Evolutionary conservation across 2,888 invertebrate genomes (phyloP).

Genomic region (Microdon myrmicae): DNA sequence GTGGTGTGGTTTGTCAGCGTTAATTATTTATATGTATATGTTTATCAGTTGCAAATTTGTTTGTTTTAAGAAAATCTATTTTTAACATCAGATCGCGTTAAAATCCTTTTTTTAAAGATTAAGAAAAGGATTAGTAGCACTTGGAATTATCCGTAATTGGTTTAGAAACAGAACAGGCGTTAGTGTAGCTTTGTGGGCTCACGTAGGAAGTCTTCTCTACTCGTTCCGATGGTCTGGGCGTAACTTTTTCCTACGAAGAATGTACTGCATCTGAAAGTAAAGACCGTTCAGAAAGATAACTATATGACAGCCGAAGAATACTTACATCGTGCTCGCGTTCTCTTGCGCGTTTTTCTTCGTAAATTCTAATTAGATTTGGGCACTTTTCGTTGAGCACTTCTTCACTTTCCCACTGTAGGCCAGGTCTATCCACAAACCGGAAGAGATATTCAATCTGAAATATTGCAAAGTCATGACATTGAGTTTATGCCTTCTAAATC

Average conservation of each 20-base stretch:
- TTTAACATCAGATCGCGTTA: too few species aligned
- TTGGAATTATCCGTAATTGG: slow-evolving; percentile 44
- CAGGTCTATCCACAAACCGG: slow-evolving; percentile 58
- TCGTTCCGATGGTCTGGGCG: slow-evolving; percentile 55
- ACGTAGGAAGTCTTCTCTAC: slow-evolving; percentile 19
- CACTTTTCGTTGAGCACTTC: slow-evolving; percentile 58
- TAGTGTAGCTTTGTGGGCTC: slow-evolving; percentile 5
- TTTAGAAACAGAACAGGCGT: slow-evolving; percentile 42
- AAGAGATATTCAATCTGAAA: slow-evolving; percentile 59
- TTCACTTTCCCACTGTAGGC: slow-evolving; percentile 59
- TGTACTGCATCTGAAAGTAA: slow-evolving; percentile 59
- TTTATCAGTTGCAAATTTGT: slow-evolving; percentile 13
- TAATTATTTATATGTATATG: too few species aligned
- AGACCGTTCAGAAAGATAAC: background rate
- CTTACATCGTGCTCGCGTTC: slow-evolving; percentile 60
- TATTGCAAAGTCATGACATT: background rate
- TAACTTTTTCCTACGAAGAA: slow-evolving; percentile 60
- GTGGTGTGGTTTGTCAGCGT: slow-evolving; percentile 9
- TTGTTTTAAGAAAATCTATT: too few species aligned
- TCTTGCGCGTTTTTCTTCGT: slow-evolving; percentile 58
- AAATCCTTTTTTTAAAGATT: too few species aligned
- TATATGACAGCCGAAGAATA: background rate
- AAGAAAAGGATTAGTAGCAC: slow-evolving; percentile 34
- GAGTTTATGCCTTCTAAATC: too few species aligned
- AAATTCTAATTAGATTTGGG: slow-evolving; percentile 58